A percentile compares a stretch with the other conserved stretches of the same genome.
Evolutionary conservation across 2,113 vertebrate species (phyloP).

Genomic region (Esox niger): DNA sequence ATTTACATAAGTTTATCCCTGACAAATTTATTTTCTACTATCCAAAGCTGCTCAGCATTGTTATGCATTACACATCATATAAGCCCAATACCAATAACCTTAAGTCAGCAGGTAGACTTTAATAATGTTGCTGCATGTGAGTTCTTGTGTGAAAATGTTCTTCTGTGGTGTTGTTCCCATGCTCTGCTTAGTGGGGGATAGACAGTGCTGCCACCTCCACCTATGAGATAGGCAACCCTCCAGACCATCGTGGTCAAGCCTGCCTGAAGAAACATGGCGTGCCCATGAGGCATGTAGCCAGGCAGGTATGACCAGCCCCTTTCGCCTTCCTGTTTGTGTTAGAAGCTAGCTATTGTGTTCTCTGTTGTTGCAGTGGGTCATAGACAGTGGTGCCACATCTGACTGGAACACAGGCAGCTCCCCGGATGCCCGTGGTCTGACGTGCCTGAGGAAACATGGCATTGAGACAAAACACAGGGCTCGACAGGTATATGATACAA

Average conservation of each 20-base stretch:
- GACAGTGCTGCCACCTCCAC: conserved; percentile 97
- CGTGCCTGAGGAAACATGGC: conserved; percentile 87
- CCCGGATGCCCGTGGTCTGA: conserved; percentile 88
- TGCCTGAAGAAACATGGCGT: conserved; percentile 91
- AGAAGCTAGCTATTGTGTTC: conserved; percentile 73
- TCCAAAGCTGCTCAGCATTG: too few relatives aligned
- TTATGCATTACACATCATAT: too few relatives aligned
- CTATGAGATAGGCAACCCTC: conserved; percentile 94
- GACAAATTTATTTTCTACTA: too few relatives aligned
- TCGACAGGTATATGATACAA: conserved; percentile 83
- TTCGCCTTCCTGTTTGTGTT: conserved; percentile 42
- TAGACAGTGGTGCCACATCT: conserved; percentile 94
- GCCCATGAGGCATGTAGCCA: conserved; percentile 87
- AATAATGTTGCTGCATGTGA: not conserved
- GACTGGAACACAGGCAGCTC: conserved; percentile 92
- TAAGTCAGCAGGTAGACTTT: too few relatives aligned
- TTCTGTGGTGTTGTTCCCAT: conserved; percentile 41
- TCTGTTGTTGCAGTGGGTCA: conserved; percentile 94
- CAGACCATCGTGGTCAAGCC: conserved; percentile 88
- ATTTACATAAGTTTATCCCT: too few relatives aligned
- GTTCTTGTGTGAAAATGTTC: conserved; percentile 19
- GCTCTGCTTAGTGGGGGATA: conserved; percentile 91
- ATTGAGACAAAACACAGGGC: conserved; percentile 91
- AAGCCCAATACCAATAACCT: too few relatives aligned
- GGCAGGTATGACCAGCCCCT: conserved; percentile 85